Evolutionary conservation across 2,888 invertebrate genomes (phyloP), one percentile per base, ranked within the genome.

Genomic region (Drosophila anceps): DNA sequence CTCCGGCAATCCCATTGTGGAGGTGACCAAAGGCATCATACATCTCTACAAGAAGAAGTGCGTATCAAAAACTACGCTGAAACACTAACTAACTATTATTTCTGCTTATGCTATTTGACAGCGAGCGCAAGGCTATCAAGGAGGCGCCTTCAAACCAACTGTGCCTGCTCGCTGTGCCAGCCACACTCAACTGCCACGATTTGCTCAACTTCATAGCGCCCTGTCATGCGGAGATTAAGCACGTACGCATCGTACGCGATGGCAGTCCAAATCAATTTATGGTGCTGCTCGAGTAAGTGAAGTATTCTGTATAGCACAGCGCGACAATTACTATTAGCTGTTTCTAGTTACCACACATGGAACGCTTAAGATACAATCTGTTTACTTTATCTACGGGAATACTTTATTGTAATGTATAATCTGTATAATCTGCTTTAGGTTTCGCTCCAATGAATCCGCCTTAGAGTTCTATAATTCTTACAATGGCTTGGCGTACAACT

Each of bases 21-120:
- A 99, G 93, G 96, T 98, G 39, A 98, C 98, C 0, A 98, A 98
- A 92, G 99, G 99, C 43, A 96, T 99, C 53, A 94, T 99, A 67
- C 99, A 99, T 94, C 94, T 99, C 24, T 99, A 98, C 92, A 99
- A 99, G 92, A 98, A 99, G 93, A 98, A 98, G 98, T 98, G 93
- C 93, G 93, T 75, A 33, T 0, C 3, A 0, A 4, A 13, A 7
- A 20, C 1, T 12, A 15, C 2, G 6, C 5, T n/a, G 9, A 3
- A 37, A 10, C 15, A 29, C 9, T n/a, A 46, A 20, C 31, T 12
- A 13, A 12, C 8, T 18, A 0, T 1, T n/a, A 3, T 4, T 8
- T 58, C n/a, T 29, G 6, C n/a, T 10, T 18, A 18, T 31, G 31
- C 31, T 8, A 13, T 33, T 50, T 50, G 7, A 7, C 89, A 97